A percentile compares a stretch with the other conserved stretches of the same genome.
Evolutionary conservation across 2,888 invertebrate species (phyloP).

Genomic region (Drosophila rellima): DNA sequence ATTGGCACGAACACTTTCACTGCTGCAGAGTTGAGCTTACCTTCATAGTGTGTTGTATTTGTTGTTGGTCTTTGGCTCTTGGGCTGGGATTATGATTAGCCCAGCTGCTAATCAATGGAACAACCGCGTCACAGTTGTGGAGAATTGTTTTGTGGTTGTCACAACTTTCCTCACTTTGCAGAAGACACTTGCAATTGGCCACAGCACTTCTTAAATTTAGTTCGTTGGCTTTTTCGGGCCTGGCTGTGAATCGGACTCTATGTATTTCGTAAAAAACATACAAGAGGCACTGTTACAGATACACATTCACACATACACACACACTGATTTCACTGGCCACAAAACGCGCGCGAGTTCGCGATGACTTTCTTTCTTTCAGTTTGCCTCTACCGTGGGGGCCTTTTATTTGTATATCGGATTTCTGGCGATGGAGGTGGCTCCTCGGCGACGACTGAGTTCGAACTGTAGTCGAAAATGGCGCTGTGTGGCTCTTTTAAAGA

Average conservation of each 20-base stretch:
- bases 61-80: constrained; percentile 15
- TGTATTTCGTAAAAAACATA: constrained; percentile 33
- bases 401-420: constrained; percentile 17
- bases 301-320: constrained; percentile 18
- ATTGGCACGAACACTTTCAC: constrained; percentile 67
- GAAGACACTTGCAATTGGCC: constrained; percentile 52
- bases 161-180: constrained; percentile 66
- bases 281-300: constrained; percentile 15
- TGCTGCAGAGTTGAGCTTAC: constrained; percentile 55
- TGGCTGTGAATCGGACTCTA: constrained; percentile 11
- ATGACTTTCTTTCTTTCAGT: constrained; percentile 73
- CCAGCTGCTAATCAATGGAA: constrained; percentile 50
- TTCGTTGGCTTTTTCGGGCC: constrained; percentile 42
- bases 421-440: constrained; percentile 55
- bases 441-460: constrained; percentile 74
- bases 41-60: constrained; percentile 58
- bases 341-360: constrained; percentile 52
- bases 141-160: constrained; percentile 1
- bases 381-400: constrained; percentile 15
- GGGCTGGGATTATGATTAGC: constrained; percentile 51
- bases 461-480: constrained; percentile 72
- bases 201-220: constrained; percentile 44
- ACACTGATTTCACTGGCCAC: constrained; percentile 67
- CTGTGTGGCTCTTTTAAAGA: constrained; percentile 79
- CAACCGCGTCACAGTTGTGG: constrained; percentile 24